These are phyloP conservation scores for Esox masquinongy DNA, from an alignment of 2,797 vertebrate genomes.

Conservation along the genomic window DNA sequence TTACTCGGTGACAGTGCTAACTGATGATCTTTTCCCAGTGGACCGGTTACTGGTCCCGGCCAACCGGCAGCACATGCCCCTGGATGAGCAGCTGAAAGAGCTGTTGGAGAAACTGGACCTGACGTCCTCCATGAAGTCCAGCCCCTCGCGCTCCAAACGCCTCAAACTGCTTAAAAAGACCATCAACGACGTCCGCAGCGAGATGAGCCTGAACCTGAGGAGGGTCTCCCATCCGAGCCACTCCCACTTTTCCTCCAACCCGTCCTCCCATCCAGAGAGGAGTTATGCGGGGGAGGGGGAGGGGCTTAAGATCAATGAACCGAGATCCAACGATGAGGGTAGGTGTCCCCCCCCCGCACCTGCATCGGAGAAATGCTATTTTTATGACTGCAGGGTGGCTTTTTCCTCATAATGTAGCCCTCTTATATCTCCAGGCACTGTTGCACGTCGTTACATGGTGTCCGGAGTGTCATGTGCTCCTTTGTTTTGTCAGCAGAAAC, in stretches of 20 bases:
- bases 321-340: conserved; percentile 87
- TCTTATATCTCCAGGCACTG: too few species aligned
- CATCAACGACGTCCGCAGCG: conserved; percentile 85
- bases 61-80: conserved; percentile 82
- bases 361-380: background rate
- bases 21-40: conserved; percentile 71
- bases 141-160: conserved; percentile 92
- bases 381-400: background rate
- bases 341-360: conserved; percentile 44
- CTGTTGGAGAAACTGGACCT: conserved; percentile 94
- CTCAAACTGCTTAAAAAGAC: conserved; percentile 93
- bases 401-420: too few species aligned
- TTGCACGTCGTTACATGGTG: too few species aligned
- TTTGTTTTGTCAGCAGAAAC: background rate
- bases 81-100: conserved; percentile 90
- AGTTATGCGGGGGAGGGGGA: conserved; percentile 71
- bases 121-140: conserved; percentile 94
- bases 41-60: conserved; percentile 88
- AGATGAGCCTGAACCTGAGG: conserved; percentile 86
- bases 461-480: background rate
- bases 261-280: conserved; percentile 33
- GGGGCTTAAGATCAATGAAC: conserved; percentile 73
- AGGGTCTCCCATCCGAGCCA: conserved; percentile 68
- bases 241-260: conserved; percentile 22
- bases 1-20: too few species aligned